Percentiles rank a stretch among this genome's conserved stretches.
Conservation (phyloP, 2,113 vertebrate genomes). For the Gopherus flavomarginatus region DNA sequence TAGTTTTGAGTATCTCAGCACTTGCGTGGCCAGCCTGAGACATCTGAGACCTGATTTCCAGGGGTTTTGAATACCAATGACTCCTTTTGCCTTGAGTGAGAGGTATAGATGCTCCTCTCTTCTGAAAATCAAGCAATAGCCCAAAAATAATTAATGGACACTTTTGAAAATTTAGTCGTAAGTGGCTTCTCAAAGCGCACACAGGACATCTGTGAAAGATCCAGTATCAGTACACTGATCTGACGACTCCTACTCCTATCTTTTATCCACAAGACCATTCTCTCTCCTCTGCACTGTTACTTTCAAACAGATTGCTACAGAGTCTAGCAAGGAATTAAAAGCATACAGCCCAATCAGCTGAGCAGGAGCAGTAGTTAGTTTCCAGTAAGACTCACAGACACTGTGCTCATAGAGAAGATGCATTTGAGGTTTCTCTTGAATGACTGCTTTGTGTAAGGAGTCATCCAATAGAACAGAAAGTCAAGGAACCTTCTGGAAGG, state of each 20-base stretch:
- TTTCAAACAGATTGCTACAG: neutral
- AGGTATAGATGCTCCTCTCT: fast-evolving
- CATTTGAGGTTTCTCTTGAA: neutral
- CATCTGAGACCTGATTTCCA: neutral
- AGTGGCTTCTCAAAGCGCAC: neutral
- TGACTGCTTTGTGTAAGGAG: neutral
- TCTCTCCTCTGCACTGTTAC: neutral
- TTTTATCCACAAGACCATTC: neutral
- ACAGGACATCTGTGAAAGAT: neutral
- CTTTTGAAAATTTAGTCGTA: neutral
- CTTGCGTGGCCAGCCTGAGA: neutral
- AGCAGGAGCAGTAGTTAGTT: neutral
- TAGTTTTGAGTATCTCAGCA: neutral
- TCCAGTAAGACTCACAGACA: neutral
- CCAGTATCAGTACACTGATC: neutral
- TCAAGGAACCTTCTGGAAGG: neutral
- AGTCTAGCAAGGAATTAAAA: neutral
- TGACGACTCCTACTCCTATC: neutral
- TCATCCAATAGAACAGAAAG: neutral
- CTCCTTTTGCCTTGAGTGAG: neutral
- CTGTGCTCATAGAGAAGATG: neutral
- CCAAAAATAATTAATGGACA: neutral
- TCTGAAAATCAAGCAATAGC: neutral
- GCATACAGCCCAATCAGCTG: neutral
- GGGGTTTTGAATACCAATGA: neutral